Percentiles rank a stretch among this genome's conserved stretches.
Evolutionary conservation across 2,797 vertebrate species (phyloP).

Genomic region (Sus cebifrons): DNA sequence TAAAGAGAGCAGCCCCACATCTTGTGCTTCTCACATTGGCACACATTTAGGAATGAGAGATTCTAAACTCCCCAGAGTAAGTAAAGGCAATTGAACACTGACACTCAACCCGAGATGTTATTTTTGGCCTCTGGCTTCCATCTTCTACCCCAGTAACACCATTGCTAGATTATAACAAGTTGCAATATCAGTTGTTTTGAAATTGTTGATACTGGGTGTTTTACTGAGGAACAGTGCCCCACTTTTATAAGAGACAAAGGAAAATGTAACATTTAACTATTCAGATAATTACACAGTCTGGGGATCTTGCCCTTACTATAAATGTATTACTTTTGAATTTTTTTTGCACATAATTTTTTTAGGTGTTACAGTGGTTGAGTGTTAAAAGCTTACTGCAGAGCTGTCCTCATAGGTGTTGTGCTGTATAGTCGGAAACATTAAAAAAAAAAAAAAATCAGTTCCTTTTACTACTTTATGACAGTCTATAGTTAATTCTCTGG

Average conservation of each 20-base stretch:
- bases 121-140: slow-evolving; percentile 22
- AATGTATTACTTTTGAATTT: slow-evolving; percentile 25
- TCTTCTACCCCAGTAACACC: background rate
- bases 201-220: background rate
- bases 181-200: background rate
- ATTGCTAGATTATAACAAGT: background rate
- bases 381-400: slow-evolving; percentile 25
- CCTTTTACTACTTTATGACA: slow-evolving; percentile 13
- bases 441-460: background rate
- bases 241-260: background rate
- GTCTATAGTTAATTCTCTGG: slow-evolving; percentile 22
- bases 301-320: slow-evolving; percentile 5
- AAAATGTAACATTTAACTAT: slow-evolving; percentile 26
- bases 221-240: background rate
- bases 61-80: background rate
- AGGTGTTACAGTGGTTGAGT: background rate
- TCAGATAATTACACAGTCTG: background rate
- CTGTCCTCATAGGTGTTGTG: background rate
- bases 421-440: background rate
- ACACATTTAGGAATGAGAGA: background rate
- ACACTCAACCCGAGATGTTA: background rate
- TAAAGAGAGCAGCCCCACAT: slow-evolving; percentile 29
- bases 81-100: background rate
- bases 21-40: background rate
- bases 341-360: background rate